Conservation (phyloP, 2,113 vertebrate species). For the Entomyzon cyanotis region DNA sequence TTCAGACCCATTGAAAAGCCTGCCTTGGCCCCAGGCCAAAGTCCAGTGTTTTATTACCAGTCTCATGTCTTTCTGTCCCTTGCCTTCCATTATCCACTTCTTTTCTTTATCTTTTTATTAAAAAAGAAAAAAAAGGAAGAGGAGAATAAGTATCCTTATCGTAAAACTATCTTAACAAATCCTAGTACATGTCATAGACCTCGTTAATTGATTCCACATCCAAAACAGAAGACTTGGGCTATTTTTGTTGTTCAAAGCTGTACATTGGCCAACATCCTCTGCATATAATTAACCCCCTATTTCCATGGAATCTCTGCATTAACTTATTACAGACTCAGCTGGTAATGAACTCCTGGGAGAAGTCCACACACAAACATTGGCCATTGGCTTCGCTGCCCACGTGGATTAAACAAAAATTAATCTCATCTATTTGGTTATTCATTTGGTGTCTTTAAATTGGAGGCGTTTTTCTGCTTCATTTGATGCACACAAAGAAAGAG, state of each 20-base stretch:
- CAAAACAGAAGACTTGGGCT: conserved; percentile 40
- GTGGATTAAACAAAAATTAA: conserved; percentile 60
- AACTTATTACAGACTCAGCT: conserved; percentile 25
- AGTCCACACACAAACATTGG: conserved; percentile 19
- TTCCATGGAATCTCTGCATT: conserved; percentile 45
- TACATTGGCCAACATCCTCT: conserved; percentile 23
- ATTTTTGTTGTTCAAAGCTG: conserved; percentile 58
- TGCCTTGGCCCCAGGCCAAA: conserved; percentile 33
- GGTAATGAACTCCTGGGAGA: conserved; percentile 30
- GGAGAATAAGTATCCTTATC: not conserved
- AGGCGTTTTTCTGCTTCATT: conserved; percentile 68
- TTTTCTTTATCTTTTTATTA: conserved; percentile 21
- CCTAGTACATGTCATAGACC: conserved; percentile 11
- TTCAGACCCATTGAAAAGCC: conserved; percentile 41
- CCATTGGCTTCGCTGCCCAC: conserved; percentile 18
- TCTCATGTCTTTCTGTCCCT: conserved; percentile 37
- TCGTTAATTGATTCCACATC: conserved; percentile 61
- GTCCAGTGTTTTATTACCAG: conserved; percentile 27
- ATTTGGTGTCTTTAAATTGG: conserved; percentile 65
- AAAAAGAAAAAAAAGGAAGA: not conserved
- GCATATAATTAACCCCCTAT: conserved; percentile 58
- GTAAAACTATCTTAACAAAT: not conserved
- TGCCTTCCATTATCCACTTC: not conserved
- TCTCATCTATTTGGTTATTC: conserved; percentile 65
- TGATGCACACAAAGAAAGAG: conserved; percentile 60